Evolutionary conservation across 1,140 invertebrate genomes (phyloP).

Genomic region (Zaprionus gabonicus): DNA sequence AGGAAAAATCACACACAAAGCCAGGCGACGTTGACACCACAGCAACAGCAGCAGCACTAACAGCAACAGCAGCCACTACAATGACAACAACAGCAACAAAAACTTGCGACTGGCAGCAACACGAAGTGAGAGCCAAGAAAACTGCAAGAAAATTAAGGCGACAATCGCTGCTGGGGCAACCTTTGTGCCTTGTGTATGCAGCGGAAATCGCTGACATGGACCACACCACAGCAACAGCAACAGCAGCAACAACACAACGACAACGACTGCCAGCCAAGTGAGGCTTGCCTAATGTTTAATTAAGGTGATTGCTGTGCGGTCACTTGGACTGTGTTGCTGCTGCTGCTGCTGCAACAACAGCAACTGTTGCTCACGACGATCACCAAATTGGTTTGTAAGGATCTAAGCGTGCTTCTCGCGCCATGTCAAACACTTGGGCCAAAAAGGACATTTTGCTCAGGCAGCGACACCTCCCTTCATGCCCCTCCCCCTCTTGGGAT

Average conservation of each 20-base stretch:
- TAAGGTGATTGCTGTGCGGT: conserved; percentile 82
- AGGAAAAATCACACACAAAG: conserved; percentile 80
- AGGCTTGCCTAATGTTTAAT: conserved; percentile 83
- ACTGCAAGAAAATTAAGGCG: conserved; percentile 81
- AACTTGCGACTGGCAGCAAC: conserved; percentile 37
- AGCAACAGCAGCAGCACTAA: conserved; percentile 22
- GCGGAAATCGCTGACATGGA: conserved; percentile 82
- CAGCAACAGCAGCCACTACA: conserved; percentile 14
- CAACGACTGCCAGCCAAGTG: conserved; percentile 48
- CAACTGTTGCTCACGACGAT: conserved; percentile 70
- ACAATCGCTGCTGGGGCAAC: conserved; percentile 65
- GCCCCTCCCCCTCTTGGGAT: background rate
- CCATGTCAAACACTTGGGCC: conserved; percentile 54
- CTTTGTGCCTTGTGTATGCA: conserved; percentile 74
- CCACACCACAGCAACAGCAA: conserved; percentile 64
- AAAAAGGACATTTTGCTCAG: conserved; percentile 33
- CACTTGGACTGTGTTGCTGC: conserved; percentile 55
- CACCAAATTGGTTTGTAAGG: conserved; percentile 81
- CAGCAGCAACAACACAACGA: conserved; percentile 51
- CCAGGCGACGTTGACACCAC: conserved; percentile 66
- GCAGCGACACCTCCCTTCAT: background rate
- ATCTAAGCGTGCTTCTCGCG: conserved; percentile 57
- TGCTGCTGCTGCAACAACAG: conserved; percentile 49
- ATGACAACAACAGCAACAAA: conserved; percentile 37
- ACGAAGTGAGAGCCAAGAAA: conserved; percentile 69